Evolutionary conservation across 2,797 vertebrate species (phyloP), one percentile per base, ranked within the genome.

Genomic region (Pelobates cultripes): DNA sequence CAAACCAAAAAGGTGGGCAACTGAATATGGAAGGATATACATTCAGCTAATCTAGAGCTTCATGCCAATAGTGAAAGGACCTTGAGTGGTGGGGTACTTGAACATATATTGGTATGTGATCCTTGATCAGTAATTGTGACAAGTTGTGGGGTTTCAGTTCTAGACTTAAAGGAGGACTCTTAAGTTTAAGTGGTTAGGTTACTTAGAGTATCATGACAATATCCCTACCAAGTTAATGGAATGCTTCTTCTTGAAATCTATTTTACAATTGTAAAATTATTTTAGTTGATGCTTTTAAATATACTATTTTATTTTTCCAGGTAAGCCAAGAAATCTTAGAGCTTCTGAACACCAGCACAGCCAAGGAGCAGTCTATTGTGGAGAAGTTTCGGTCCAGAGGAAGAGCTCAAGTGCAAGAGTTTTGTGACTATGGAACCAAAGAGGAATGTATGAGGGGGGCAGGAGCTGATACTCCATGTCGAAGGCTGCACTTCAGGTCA

Each of bases 321-420:
- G 93, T 98, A 80, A 98, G 97, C 90, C 93, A 96, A 87, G 97
- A 98, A 91, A 99, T 98, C 77, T 89, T 99, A 85, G 97, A 98
- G 89, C 93, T 99, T 42, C 90, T 99, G 3, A 97, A 97, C 86
- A 94, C 97, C 60, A 98, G 95, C 86, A 97, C 97, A 2, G 97
- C 97, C 12, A 98, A 98, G 87, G 97, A 99, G 78, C 97, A 98
- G 76, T 98, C 97, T 66, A 99, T 98, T 17, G 96, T 99, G 86
- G 96, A 98, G 86, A 98, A 98, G 88, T 97, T 98, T 81, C 92
- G 97, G 1, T 99, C 97, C 0, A 94, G 96, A 0, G 97, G 97
- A 13, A 92, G 97, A 9, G 97, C 97, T 57, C 97, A 98, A 86
- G 97, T 99, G 0, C 97, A 98, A 80, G 97, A 98, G 84, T 99